These are phyloP conservation scores for Panthera leo DNA, from an alignment of 2,113 vertebrate species.

Conservation along the genomic window DNA sequence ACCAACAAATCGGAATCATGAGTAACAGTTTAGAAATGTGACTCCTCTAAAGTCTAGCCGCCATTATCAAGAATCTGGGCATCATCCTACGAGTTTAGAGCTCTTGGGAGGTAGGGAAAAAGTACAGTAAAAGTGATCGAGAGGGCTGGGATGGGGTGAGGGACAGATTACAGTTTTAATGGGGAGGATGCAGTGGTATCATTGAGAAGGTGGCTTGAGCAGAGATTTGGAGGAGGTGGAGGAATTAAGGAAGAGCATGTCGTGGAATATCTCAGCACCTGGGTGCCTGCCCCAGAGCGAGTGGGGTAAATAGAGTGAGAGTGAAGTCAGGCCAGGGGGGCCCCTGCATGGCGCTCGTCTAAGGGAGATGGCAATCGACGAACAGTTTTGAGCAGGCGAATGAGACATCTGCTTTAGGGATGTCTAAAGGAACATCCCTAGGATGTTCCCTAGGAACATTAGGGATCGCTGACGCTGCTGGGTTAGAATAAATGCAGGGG, in stretches of 20 bases:
- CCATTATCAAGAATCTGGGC: neutral
- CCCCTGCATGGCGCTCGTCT: neutral
- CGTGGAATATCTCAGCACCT: accelerated
- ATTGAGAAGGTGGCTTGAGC: neutral
- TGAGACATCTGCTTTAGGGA: neutral
- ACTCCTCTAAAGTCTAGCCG: neutral
- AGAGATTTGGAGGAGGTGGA: neutral
- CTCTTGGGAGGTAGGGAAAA: neutral
- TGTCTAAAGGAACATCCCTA: no score
- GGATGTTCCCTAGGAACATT: no score
- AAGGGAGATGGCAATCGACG: neutral
- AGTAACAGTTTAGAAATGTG: neutral
- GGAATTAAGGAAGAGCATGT: neutral
- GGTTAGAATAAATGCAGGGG: neutral
- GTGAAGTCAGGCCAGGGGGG: neutral
- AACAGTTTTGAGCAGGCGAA: neutral
- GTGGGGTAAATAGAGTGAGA: neutral
- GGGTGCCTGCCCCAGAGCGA: neutral
- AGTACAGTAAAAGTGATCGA: neutral
- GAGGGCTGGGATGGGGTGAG: neutral
- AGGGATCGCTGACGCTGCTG: no score
- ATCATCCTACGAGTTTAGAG: neutral
- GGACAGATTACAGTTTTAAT: neutral
- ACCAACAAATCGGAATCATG: neutral
- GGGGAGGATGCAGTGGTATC: neutral